A percentile compares a stretch with the other conserved stretches of the same genome.
Conservation (phyloP, 2,888 invertebrate species). For the Embidobia sp. region DNA sequence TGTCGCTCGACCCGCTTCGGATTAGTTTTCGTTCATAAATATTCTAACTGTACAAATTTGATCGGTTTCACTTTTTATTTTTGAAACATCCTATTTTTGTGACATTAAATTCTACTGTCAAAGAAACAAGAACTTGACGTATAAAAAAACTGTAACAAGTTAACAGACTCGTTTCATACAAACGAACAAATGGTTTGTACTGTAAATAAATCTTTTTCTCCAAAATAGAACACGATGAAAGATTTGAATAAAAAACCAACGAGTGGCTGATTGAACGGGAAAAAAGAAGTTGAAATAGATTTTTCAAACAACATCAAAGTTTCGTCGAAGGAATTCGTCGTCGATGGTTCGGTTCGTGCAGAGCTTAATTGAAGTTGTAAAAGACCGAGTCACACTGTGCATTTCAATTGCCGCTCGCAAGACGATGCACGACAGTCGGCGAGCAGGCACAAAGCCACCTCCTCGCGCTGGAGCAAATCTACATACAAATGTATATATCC, state of each 20-base stretch:
- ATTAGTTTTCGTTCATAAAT: constrained; percentile 15
- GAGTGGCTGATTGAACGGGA: no score
- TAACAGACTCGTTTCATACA: no score
- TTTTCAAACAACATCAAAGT: constrained; percentile 15
- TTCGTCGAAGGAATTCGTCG: constrained; percentile 7
- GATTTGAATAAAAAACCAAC: no score
- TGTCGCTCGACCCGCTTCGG: constrained; percentile 17
- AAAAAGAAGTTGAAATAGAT: constrained; percentile 9
- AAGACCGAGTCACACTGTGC: constrained; percentile 47
- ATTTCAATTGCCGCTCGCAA: constrained; percentile 44
- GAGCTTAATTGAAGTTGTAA: constrained; percentile 55
- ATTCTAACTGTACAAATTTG: no score
- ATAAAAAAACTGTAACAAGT: no score
- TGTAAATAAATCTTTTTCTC: no score
- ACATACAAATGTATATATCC: constrained; percentile 61
- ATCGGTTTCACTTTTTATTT: no score
- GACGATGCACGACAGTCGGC: constrained; percentile 32
- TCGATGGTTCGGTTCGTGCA: constrained; percentile 23
- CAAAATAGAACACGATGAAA: no score
- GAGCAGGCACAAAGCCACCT: constrained; percentile 41
- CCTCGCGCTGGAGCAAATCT: constrained; percentile 35
- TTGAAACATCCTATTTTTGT: no score
- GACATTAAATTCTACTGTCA: no score
- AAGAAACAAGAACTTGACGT: no score
- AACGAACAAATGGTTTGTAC: no score